Conservation (phyloP, 2,113 vertebrate species). For the Guaruba guarouba region DNA sequence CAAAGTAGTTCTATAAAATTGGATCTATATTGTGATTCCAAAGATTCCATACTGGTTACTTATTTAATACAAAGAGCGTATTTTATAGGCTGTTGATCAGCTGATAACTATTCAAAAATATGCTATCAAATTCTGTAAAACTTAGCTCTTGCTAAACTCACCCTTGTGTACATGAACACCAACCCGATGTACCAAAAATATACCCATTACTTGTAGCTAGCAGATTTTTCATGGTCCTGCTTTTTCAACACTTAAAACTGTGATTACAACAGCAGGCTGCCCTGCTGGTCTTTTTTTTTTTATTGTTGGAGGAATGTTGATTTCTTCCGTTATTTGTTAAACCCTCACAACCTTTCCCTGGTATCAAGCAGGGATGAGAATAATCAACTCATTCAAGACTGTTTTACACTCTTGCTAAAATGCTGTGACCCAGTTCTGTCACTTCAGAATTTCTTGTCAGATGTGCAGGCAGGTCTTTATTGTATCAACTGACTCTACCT, state of each 20-base stretch:
- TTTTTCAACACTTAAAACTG: neutral
- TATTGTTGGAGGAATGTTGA: neutral
- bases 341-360: neutral
- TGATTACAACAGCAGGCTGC: neutral
- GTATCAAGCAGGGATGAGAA: neutral
- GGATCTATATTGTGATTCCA: neutral
- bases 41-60: neutral
- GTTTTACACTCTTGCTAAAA: neutral
- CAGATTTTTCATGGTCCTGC: neutral
- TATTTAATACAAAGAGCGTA: neutral
- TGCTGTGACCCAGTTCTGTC: neutral
- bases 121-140: neutral
- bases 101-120: neutral
- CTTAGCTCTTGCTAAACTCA: fast-evolving
- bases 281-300: neutral
- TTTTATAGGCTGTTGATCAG: neutral
- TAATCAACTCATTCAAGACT: neutral
- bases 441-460: neutral
- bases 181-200: neutral
- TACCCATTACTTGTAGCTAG: neutral
- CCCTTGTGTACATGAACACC: fast-evolving
- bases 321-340: neutral
- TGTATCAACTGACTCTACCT: neutral
- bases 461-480: neutral
- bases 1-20: neutral